These are phyloP conservation scores for Epistrophella euchroma DNA, from an alignment of 2,888 invertebrate species.

Conservation along the genomic window DNA sequence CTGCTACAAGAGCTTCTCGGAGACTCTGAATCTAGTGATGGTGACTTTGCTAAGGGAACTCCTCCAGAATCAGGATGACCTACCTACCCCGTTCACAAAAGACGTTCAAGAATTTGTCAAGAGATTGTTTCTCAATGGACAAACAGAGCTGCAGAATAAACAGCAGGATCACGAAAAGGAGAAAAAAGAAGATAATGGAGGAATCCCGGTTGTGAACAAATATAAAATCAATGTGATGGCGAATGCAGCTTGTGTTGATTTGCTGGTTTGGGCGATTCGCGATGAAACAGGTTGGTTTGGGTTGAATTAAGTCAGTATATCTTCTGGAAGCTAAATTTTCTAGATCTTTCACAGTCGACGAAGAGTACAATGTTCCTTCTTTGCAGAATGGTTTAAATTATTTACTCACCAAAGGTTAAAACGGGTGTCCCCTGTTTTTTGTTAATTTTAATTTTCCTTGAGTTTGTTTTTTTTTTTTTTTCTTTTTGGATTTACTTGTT, in stretches of 20 bases:
- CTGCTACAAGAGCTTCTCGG: slow-evolving; percentile 97
- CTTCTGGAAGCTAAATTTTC: slow-evolving; percentile 64
- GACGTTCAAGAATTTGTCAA: slow-evolving; percentile 97
- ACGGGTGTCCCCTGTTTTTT: slow-evolving; percentile 62
- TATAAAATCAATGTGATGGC: slow-evolving; percentile 98
- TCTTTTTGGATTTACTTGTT: slow-evolving; percentile 33
- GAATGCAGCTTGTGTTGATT: slow-evolving; percentile 98
- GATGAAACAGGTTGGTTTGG: slow-evolving; percentile 93
- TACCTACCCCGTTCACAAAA: slow-evolving; percentile 95
- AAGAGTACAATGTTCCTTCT: slow-evolving; percentile 89
- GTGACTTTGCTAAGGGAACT: slow-evolving; percentile 96
- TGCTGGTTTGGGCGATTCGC: slow-evolving; percentile 98
- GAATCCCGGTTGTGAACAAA: slow-evolving; percentile 90
- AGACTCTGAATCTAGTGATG: slow-evolving; percentile 96
- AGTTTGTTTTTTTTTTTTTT: slow-evolving; percentile 55
- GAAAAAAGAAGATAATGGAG: slow-evolving; percentile 91
- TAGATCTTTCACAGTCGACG: slow-evolving; percentile 87
- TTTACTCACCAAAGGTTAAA: slow-evolving; percentile 84
- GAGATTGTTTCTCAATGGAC: slow-evolving; percentile 95
- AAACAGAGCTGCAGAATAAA: slow-evolving; percentile 94
- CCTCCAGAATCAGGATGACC: slow-evolving; percentile 94
- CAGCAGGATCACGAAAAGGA: slow-evolving; percentile 94
- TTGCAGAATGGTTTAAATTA: slow-evolving; percentile 90
- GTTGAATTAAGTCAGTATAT: not conserved
- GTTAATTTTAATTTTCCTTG: slow-evolving; percentile 55